Conservation (phyloP, 2,888 invertebrate species). For the Orthosia incerta region DNA sequence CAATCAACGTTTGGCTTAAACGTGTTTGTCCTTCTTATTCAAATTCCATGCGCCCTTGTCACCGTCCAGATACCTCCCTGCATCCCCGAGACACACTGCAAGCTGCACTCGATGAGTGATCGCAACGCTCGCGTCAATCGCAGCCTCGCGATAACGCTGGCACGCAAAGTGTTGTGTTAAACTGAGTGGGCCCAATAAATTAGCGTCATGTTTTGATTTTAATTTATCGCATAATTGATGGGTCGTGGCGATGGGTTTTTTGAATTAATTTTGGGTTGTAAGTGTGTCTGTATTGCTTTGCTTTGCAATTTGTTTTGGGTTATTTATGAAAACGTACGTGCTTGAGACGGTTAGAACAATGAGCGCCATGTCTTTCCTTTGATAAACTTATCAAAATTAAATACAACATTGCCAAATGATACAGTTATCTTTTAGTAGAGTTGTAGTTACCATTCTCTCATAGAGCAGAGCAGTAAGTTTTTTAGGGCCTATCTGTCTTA, state of each 20-base stretch:
- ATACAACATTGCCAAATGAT: too few relatives aligned
- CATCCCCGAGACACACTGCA: constrained; percentile 54
- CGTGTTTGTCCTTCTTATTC: too few relatives aligned
- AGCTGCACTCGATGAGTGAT: constrained; percentile 66
- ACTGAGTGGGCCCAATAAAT: constrained; percentile 53
- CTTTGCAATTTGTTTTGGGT: background rate
- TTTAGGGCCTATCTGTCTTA: background rate
- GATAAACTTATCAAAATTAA: background rate
- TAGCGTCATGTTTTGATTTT: constrained; percentile 56
- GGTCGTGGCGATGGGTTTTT: constrained; percentile 31
- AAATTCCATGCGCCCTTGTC: background rate
- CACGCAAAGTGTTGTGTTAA: constrained; percentile 56
- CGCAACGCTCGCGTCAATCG: constrained; percentile 60
- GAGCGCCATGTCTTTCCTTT: background rate
- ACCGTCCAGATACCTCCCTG: constrained; percentile 38
- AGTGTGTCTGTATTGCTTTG: background rate
- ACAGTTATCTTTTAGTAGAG: background rate
- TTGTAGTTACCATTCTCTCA: background rate
- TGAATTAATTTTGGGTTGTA: constrained; percentile 30
- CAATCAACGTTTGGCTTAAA: too few relatives aligned
- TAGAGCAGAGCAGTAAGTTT: background rate
- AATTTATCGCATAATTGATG: constrained; percentile 58
- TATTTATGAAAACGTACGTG: background rate
- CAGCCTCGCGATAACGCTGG: constrained; percentile 49
- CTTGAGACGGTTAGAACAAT: background rate